phyloP scores from a whole-genome alignment of 64 coral and sea anemone species.

The Pocillopora verrucosa region DNA sequence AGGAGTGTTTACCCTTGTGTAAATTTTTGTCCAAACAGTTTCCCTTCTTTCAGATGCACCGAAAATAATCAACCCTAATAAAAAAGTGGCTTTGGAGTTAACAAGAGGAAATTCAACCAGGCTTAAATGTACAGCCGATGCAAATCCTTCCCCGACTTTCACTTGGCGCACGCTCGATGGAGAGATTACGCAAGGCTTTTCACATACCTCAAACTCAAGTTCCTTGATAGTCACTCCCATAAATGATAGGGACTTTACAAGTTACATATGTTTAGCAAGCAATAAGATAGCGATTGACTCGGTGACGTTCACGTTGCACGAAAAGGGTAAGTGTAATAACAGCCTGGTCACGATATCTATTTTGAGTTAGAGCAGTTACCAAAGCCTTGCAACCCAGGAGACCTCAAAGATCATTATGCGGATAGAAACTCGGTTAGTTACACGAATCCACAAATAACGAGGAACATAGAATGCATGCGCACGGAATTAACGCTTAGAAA shows the following conservation, averaged over 20 bases:
- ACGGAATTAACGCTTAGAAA: too few species aligned
- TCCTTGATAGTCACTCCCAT: neutral
- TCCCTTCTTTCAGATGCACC: neutral
- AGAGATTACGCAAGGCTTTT: neutral
- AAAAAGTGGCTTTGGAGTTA: neutral
- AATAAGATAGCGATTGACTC: conserved; percentile 1
- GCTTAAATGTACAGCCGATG: conserved; percentile 7
- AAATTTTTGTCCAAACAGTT: too few species aligned
- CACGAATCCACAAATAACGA: too few species aligned
- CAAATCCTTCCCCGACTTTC: conserved; percentile 23
- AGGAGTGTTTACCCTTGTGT: too few species aligned
- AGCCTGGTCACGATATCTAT: neutral
- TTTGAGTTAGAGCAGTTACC: neutral
- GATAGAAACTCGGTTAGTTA: too few species aligned
- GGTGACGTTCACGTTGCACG: neutral
- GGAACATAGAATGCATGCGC: too few species aligned
- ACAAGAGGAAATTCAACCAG: neutral
- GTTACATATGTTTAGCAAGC: conserved; percentile 3
- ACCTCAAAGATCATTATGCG: too few species aligned
- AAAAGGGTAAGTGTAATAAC: neutral
- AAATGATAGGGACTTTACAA: neutral
- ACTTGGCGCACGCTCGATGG: neutral
- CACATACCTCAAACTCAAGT: neutral
- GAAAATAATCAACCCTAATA: neutral
- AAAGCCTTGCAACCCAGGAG: neutral